phyloP scores from a whole-genome alignment of 1,140 invertebrate genomes.

The Himalopsyche phryganea region DNA sequence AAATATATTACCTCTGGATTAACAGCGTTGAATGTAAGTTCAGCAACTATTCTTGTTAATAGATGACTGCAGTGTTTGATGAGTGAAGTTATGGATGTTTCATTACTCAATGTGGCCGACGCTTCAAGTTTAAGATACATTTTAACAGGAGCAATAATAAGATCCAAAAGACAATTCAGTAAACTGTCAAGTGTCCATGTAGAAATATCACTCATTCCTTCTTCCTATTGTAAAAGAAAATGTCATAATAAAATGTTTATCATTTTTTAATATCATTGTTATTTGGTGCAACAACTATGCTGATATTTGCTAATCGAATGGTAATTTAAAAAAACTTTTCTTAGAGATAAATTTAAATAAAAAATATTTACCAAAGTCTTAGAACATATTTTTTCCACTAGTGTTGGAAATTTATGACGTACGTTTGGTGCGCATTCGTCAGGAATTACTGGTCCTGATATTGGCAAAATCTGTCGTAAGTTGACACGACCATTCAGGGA shows the following conservation, averaged over 20 bases:
- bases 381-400: slow-evolving; percentile 23
- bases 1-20: slow-evolving; percentile 36
- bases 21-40: slow-evolving; percentile 72
- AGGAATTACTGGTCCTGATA: slow-evolving; percentile 36
- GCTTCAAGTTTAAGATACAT: slow-evolving; percentile 36
- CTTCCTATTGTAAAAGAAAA: background rate
- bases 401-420: slow-evolving; percentile 35
- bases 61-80: slow-evolving; percentile 84
- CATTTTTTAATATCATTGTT: no score
- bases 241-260: no score
- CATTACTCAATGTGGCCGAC: background rate
- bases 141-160: slow-evolving; percentile 76
- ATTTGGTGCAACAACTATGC: no score
- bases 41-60: slow-evolving; percentile 79
- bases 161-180: slow-evolving; percentile 74
- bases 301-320: no score
- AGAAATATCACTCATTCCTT: background rate
- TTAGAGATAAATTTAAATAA: no score
- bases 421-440: slow-evolving; percentile 51
- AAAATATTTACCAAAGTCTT: slow-evolving; percentile 19
- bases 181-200: slow-evolving; percentile 81
- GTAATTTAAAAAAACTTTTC: no score
- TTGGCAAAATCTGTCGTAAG: slow-evolving; percentile 19
- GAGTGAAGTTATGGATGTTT: slow-evolving; percentile 43
- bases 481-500: slow-evolving; percentile 14